Evolutionary conservation across 2,797 vertebrate species (phyloP).

Genomic region (Tauraco hartlaubi): DNA sequence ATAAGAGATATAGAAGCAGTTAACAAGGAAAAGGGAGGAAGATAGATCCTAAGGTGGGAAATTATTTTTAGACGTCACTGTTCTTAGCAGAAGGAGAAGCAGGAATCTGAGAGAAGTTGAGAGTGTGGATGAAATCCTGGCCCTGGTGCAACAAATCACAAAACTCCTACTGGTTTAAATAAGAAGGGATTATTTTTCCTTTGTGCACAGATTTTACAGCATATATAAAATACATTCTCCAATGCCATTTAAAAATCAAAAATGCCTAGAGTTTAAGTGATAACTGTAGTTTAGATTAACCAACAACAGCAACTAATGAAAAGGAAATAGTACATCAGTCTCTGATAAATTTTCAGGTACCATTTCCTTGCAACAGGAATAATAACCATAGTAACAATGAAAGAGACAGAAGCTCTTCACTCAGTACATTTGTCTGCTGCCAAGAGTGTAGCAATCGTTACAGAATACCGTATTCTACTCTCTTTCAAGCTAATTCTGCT

Average conservation of each 20-base stretch:
- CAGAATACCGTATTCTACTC: not conserved
- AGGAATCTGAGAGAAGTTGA: not conserved
- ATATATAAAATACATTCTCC: not conserved
- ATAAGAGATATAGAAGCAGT: not conserved
- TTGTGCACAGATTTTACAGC: not conserved
- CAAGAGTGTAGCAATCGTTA: not conserved
- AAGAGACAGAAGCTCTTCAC: not conserved
- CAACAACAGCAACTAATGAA: not conserved
- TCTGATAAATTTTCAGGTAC: not conserved
- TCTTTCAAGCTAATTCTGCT: not conserved
- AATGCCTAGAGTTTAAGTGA: not conserved
- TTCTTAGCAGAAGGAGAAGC: not conserved
- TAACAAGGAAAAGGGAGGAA: not conserved
- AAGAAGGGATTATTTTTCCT: not conserved
- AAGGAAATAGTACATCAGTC: not conserved
- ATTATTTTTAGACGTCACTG: not conserved
- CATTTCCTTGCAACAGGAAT: not conserved
- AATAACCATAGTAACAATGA: not conserved
- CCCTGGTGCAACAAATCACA: not conserved
- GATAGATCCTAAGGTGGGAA: not conserved
- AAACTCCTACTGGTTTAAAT: not conserved
- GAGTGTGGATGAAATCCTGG: not conserved
- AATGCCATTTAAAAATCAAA: not conserved
- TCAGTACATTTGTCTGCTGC: not conserved
- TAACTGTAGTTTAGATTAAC: not conserved